Evolutionary conservation across 2,797 vertebrate species (phyloP).

Genomic region (Leuciscus waleckii): DNA sequence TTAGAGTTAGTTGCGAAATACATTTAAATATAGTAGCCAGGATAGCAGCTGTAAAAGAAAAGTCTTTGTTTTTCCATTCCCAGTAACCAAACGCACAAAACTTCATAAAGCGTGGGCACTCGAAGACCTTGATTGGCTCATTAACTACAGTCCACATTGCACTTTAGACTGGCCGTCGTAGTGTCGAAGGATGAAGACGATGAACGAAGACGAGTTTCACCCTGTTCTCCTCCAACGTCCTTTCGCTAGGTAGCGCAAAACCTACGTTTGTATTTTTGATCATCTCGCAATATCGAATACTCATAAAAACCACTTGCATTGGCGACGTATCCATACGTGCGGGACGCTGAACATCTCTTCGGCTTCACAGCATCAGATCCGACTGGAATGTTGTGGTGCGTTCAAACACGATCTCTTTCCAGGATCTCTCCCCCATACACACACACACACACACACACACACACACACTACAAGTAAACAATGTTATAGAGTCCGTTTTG

Average conservation of each 20-base stretch:
- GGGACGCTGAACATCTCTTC: constrained; percentile 29
- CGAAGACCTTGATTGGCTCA: background rate
- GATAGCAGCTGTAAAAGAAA: constrained; percentile 41
- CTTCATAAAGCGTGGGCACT: background rate
- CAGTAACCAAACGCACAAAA: constrained; percentile 54
- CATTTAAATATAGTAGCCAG: constrained; percentile 56
- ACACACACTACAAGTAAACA: constrained; percentile 73
- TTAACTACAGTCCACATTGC: background rate
- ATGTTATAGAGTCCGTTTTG: constrained; percentile 38
- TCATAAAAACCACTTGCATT: background rate
- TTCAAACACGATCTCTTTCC: background rate
- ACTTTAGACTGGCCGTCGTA: background rate
- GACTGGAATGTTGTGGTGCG: constrained; percentile 41
- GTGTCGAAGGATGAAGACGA: background rate
- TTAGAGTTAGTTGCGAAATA: constrained; percentile 51
- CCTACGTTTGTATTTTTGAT: constrained; percentile 47
- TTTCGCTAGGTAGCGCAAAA: constrained; percentile 16
- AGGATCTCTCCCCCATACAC: background rate
- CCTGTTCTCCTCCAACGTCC: constrained; percentile 30
- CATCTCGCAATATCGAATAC: constrained; percentile 37
- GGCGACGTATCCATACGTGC: background rate
- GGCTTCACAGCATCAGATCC: constrained; percentile 21
- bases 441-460: background rate
- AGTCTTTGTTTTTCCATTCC: constrained; percentile 24
- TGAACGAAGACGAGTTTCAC: background rate